Conservation (phyloP, 2,113 vertebrate genomes). For the Choloepus hoffmanni region DNA sequence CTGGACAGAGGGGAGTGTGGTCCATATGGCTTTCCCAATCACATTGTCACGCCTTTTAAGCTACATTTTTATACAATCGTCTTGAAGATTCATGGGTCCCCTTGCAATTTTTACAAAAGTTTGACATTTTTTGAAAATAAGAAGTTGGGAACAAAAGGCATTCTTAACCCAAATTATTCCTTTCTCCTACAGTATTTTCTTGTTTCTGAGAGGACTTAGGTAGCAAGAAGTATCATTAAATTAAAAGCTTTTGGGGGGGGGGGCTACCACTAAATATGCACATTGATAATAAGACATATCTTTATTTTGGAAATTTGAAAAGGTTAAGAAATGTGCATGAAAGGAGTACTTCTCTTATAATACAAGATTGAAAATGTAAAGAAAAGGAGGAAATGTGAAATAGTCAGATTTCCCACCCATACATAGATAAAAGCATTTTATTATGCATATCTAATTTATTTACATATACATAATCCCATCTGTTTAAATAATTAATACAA, state of each 20-base stretch:
- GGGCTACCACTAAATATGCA: background rate
- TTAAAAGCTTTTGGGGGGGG: slow-evolving; percentile 3
- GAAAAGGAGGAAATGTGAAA: background rate
- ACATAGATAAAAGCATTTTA: background rate
- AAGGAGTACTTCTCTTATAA: background rate
- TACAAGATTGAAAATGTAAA: background rate
- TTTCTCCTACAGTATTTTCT: background rate
- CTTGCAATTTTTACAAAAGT: background rate
- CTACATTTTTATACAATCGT: too few species aligned
- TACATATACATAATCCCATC: background rate
- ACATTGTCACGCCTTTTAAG: too few species aligned
- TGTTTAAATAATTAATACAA: background rate
- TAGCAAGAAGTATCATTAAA: background rate
- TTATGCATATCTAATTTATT: background rate
- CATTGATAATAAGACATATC: background rate
- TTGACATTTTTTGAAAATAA: slow-evolving; percentile 20
- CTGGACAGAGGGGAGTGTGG: too few species aligned
- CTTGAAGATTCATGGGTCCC: too few species aligned
- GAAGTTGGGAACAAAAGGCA: background rate
- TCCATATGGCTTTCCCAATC: too few species aligned
- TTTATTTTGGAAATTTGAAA: background rate
- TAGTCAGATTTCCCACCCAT: background rate
- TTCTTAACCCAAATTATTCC: background rate
- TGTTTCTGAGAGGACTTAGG: background rate
- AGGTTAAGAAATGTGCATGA: background rate